phyloP scores from a whole-genome alignment of 2,113 vertebrate genomes.

The Pachycephala philippinensis region DNA sequence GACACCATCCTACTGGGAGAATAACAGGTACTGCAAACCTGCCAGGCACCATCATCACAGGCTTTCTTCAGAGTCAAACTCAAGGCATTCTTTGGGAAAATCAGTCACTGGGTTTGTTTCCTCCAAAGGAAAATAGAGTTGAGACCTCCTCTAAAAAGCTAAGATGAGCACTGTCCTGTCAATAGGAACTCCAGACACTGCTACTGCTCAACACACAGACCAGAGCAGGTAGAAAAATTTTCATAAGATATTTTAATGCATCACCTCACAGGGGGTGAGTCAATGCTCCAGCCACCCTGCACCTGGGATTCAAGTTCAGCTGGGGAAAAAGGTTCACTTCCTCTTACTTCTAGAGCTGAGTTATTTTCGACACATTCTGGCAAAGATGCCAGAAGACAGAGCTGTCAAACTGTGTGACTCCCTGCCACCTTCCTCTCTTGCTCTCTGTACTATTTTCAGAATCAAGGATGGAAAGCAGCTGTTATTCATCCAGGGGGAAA shows the following conservation, averaged over 20 bases:
- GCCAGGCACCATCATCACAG: neutral
- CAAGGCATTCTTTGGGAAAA: neutral
- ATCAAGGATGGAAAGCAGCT: neutral
- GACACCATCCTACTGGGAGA: neutral
- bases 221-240: neutral
- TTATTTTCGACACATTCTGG: neutral
- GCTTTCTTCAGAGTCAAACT: neutral
- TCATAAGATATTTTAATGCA: accelerated
- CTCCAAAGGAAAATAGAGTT: neutral
- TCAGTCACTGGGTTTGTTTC: neutral
- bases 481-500: neutral
- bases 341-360: neutral
- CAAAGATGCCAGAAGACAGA: neutral
- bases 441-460: neutral
- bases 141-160: neutral
- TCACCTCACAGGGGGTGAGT: neutral
- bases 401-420: neutral
- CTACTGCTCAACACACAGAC: neutral
- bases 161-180: neutral
- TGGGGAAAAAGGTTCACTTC: neutral
- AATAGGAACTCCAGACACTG: neutral
- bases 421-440: neutral
- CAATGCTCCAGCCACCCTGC: neutral
- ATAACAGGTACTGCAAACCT: neutral
- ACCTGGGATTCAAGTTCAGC: neutral